Evolutionary conservation across 2,113 vertebrate genomes (phyloP).

Genomic region (Anthoscopus minutus): DNA sequence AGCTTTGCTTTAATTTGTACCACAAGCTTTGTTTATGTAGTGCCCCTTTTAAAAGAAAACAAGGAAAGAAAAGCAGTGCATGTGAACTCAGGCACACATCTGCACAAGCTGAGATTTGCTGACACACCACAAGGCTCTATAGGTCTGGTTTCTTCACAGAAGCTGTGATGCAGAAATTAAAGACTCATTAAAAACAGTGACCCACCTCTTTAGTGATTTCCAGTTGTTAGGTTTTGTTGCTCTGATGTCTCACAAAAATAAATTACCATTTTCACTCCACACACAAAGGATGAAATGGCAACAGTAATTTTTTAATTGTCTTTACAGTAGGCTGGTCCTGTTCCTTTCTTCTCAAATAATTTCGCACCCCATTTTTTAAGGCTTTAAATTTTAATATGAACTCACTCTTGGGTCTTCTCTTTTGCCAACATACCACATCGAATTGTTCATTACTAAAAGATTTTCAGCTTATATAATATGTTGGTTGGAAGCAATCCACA

Average conservation of each 20-base stretch:
- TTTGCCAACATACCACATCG: neutral
- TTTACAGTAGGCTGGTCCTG: neutral
- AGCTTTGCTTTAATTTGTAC: neutral
- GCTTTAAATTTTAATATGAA: conserved; percentile 58
- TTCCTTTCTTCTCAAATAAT: conserved; percentile 7
- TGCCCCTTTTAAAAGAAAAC: neutral
- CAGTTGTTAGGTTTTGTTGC: conserved; percentile 10
- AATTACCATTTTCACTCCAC: neutral
- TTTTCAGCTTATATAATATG: neutral
- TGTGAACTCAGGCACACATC: neutral
- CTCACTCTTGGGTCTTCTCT: neutral
- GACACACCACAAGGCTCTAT: neutral
- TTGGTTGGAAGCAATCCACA: neutral
- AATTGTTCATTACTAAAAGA: neutral
- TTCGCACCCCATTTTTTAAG: conserved; percentile 10
- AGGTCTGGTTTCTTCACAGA: neutral
- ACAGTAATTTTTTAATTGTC: conserved; percentile 13
- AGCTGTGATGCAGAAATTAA: neutral
- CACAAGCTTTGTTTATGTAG: neutral
- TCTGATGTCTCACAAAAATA: conserved; percentile 45
- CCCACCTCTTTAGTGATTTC: neutral
- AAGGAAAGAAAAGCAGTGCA: neutral
- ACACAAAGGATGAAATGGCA: conserved; percentile 29
- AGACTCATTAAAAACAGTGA: conserved; percentile 31
- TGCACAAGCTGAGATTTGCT: neutral